Conservation (phyloP, 2,797 vertebrate species). For the Mormyrops boulengeri region DNA sequence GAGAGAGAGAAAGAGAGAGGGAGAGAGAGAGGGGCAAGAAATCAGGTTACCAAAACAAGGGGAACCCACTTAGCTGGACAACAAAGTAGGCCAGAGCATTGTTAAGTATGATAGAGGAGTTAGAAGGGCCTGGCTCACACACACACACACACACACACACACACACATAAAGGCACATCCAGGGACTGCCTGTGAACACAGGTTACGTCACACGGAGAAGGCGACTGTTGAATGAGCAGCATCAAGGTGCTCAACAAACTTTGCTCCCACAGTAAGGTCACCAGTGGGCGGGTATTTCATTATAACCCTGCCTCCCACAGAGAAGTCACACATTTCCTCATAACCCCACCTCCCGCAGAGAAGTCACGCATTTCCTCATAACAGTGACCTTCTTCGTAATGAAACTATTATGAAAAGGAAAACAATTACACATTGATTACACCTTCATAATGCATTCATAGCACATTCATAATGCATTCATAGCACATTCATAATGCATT, state of each 20-base stretch:
- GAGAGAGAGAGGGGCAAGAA: conserved; percentile 14
- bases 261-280: background rate
- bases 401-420: background rate
- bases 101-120: conserved; percentile 67
- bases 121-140: conserved; percentile 33
- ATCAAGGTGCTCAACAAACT: too few species aligned
- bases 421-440: background rate
- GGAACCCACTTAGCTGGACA: conserved; percentile 61
- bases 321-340: too few species aligned
- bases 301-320: background rate
- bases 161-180: background rate
- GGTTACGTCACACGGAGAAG: background rate
- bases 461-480: too few species aligned
- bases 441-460: too few species aligned
- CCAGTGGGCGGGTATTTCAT: background rate
- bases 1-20: background rate
- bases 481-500: too few species aligned
- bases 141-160: background rate
- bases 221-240: background rate
- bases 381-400: too few species aligned
- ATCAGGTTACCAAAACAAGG: conserved; percentile 53
- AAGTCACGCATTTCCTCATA: too few species aligned
- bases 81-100: conserved; percentile 66
- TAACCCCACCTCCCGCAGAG: too few species aligned
- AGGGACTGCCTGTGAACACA: background rate